These are phyloP conservation scores for Clamator glandarius DNA, from an alignment of 2,797 vertebrate genomes.

Conservation along the genomic window DNA sequence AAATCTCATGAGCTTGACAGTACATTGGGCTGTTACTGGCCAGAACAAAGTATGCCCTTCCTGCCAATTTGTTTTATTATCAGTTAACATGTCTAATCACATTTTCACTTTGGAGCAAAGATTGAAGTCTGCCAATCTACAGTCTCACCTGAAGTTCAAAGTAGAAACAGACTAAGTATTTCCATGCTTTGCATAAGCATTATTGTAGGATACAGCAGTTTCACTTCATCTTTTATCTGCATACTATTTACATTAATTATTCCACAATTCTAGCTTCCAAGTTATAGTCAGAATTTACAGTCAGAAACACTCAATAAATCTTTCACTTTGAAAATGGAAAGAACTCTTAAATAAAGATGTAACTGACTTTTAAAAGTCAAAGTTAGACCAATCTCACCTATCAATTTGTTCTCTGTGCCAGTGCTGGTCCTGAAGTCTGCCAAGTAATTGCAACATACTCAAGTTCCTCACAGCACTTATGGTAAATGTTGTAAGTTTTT, in stretches of 20 bases:
- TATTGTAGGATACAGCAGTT: not conserved
- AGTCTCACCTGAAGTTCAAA: not conserved
- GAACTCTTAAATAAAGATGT: not conserved
- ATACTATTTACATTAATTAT: not conserved
- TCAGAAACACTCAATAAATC: not conserved
- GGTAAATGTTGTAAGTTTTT: not conserved
- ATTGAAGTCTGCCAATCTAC: not conserved
- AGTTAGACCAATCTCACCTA: not conserved
- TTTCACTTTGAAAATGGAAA: not conserved
- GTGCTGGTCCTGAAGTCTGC: not conserved
- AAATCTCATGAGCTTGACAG: not conserved
- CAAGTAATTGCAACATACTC: conserved; percentile 25
- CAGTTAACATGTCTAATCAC: not conserved
- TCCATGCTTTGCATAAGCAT: not conserved
- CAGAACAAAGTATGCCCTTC: not conserved
- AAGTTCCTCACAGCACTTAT: conserved; percentile 6
- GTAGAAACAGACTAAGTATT: not conserved
- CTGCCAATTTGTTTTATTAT: not conserved
- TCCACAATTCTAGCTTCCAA: not conserved
- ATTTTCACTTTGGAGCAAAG: not conserved
- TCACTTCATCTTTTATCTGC: not conserved
- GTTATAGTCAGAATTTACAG: not conserved
- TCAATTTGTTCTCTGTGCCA: not conserved
- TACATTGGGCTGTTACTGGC: not conserved
- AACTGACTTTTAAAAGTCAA: not conserved